These are phyloP conservation scores for Clunio marinus DNA, from an alignment of 2,888 invertebrate species.

Conservation along the genomic window DNA sequence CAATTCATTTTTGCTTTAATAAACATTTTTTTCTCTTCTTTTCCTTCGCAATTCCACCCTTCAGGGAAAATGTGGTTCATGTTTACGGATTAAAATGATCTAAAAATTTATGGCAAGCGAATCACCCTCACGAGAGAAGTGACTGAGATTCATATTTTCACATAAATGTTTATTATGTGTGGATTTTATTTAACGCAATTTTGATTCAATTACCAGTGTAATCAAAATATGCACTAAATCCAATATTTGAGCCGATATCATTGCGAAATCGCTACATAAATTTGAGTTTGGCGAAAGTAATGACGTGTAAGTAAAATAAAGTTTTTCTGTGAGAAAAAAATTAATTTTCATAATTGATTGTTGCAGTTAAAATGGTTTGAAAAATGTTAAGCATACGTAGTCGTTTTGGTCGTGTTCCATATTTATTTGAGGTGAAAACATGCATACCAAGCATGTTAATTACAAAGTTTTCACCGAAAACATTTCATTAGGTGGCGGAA, in stretches of 20 bases:
- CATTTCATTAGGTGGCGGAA: no score
- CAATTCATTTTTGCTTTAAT: no score
- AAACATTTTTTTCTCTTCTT: not conserved
- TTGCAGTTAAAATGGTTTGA: no score
- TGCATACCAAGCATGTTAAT: no score
- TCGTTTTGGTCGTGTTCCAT: no score
- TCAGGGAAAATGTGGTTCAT: not conserved
- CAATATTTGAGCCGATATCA: not conserved
- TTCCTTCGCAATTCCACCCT: not conserved
- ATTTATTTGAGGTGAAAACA: no score
- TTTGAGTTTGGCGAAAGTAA: no score
- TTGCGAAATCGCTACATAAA: not conserved
- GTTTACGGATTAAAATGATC: conserved; percentile 20
- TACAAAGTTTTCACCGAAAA: no score
- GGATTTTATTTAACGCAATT: conserved; percentile 25
- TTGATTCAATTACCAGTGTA: conserved; percentile 34
- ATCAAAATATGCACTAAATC: conserved; percentile 15
- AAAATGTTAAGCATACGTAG: no score
- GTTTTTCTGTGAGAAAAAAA: no score
- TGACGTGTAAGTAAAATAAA: no score
- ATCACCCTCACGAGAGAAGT: not conserved
- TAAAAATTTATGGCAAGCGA: conserved; percentile 17
- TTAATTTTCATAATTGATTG: no score
- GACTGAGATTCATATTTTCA: not conserved
- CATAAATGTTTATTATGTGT: conserved; percentile 36